Base-by-base conservation (phyloP, 1,140 invertebrate species). In the Euura lappo region DNA sequence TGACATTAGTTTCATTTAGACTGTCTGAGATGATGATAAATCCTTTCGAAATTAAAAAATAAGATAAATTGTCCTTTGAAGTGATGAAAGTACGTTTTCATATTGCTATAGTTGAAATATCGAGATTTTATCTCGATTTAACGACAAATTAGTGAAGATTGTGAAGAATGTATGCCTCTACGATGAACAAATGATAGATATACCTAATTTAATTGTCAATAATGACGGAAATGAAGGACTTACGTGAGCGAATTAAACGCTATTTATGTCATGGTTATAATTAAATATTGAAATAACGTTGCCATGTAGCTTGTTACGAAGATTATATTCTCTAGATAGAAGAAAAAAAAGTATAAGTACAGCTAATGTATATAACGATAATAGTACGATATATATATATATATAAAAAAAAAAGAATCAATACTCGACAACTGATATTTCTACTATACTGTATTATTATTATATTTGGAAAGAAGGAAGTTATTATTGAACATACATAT, bases 401-500 rank as follows among this genome's bases (percentile, higher is more conserved):
- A 60, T 60, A 68, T 3, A 68, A n/a, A n/a, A n/a, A 28, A 28
- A 28, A 28, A 28, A 28, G 28, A 28, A 68, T 42, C 44, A 68
- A 68, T 68, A 68, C 66, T 68, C 66, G 3, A 44, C 13, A 68
- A 8, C 66, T 68, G 66, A 68, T 44, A 68, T 68, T 68, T 60
- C 13, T n/a, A 60, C 6, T 4, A 11, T 60, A n/a, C 13, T 60
- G 51, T 60, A 60, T 60, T 60, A 51, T 51, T 51, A 60, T 60
- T 60, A 11, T 60, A 11, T 60, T 11, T 60, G 13, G 28, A 28
- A 28, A 28, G 28, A 28, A 28, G 28, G 28, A 28, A 28, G 28
- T 28, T 28, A 28, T 28, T 28, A 28, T 28, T 28, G 28, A 28
- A 28, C 28, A 28, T 28, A 28, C 28, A 28, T 28, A 28, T 28